phyloP scores from a whole-genome alignment of 2,797 vertebrate genomes.

The Vipera ursinii region DNA sequence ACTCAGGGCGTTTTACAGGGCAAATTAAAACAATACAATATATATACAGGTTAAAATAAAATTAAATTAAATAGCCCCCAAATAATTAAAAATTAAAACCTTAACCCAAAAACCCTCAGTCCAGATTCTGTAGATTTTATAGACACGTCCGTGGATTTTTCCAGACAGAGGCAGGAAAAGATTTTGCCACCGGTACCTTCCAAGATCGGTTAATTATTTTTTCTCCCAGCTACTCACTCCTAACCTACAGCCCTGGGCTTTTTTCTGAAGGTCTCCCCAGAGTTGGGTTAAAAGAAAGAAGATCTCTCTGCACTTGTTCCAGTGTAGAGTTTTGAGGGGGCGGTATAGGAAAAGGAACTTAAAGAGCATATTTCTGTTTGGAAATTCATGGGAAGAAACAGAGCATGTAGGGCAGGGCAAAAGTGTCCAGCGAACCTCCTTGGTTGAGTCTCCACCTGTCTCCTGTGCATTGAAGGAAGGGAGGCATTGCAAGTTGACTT shows the following conservation, averaged over 20 bases:
- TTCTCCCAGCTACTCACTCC: not conserved
- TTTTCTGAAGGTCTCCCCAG: not conserved
- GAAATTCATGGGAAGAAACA: not conserved
- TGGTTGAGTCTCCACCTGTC: not conserved
- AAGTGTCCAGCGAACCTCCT: not conserved
- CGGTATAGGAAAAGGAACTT: no score
- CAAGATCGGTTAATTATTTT: not conserved
- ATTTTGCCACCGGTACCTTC: not conserved
- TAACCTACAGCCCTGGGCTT: not conserved
- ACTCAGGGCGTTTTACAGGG: no score
- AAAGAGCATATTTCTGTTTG: not conserved
- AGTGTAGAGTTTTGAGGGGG: not conserved
- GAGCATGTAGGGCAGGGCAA: not conserved
- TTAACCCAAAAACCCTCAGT: no score
- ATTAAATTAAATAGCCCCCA: no score
- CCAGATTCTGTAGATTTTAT: not conserved
- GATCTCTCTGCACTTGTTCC: not conserved
- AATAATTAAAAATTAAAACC: no score
- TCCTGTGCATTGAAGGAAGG: not conserved
- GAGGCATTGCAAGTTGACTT: not conserved
- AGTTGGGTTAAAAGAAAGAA: not conserved
- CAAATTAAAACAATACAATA: no score
- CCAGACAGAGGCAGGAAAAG: not conserved
- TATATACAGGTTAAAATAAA: no score
- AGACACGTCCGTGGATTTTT: not conserved